These are phyloP conservation scores for Nebria salina DNA, from an alignment of 2,888 invertebrate species.

Conservation along the genomic window DNA sequence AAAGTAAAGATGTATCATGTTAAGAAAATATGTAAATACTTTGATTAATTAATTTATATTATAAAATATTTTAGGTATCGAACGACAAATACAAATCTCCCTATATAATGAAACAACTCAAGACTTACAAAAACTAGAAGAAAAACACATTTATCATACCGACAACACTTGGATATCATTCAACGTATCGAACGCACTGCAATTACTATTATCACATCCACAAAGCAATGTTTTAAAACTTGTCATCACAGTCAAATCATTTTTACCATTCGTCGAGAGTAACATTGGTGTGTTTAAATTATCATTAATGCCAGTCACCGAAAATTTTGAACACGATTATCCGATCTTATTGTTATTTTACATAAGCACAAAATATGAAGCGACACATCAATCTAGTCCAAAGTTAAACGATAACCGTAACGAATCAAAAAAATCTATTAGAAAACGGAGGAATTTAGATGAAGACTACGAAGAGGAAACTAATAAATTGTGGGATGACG, in stretches of 20 bases:
- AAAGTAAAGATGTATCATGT: too few species aligned
- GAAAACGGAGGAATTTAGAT: slow-evolving; percentile 54
- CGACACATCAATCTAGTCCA: slow-evolving; percentile 48
- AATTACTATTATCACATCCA: slow-evolving; percentile 38
- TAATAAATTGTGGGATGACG: slow-evolving; percentile 59
- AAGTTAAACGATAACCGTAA: slow-evolving; percentile 20
- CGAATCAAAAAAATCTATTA: slow-evolving; percentile 34
- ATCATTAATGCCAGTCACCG: slow-evolving; percentile 56
- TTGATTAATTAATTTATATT: neutral
- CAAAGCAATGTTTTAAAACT: slow-evolving; percentile 54
- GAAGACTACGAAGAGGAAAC: slow-evolving; percentile 62
- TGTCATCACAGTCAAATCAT: slow-evolving; percentile 55
- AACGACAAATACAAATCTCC: slow-evolving; percentile 55
- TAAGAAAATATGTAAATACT: too few species aligned
- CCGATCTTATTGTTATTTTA: slow-evolving; percentile 60
- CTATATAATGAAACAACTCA: slow-evolving; percentile 55
- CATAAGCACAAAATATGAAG: slow-evolving; percentile 32
- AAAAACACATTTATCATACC: slow-evolving; percentile 55
- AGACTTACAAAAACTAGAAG: slow-evolving; percentile 52
- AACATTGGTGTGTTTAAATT: slow-evolving; percentile 54
- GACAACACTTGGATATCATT: slow-evolving; percentile 61
- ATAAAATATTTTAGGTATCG: slow-evolving; percentile 50
- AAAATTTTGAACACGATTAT: slow-evolving; percentile 59
- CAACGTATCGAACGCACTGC: slow-evolving; percentile 57
- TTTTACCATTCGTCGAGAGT: slow-evolving; percentile 50